These are phyloP conservation scores for Tapera naevia DNA, from an alignment of 2,797 vertebrate genomes.

Conservation along the genomic window DNA sequence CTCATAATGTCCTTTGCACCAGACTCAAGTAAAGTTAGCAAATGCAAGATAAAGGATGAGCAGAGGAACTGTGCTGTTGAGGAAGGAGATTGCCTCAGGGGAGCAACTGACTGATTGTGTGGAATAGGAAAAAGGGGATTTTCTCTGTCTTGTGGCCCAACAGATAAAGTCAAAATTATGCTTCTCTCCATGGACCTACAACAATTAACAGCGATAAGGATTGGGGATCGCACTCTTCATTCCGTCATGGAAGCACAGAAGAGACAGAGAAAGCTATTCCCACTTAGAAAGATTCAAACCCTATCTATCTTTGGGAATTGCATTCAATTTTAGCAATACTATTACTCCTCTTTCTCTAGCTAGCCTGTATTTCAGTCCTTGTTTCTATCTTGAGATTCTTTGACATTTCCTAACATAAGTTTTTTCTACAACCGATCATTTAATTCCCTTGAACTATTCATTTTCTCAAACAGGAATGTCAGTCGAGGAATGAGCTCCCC, in stretches of 20 bases:
- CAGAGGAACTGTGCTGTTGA: not conserved
- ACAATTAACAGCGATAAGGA: slow-evolving; percentile 36
- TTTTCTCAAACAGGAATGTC: not conserved
- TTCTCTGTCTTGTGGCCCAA: slow-evolving; percentile 4
- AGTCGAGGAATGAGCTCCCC: not conserved
- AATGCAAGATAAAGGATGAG: not conserved
- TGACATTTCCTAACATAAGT: not conserved
- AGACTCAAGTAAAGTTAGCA: not conserved
- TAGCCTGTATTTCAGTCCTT: not conserved
- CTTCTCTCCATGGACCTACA: slow-evolving; percentile 1
- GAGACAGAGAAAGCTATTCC: not conserved
- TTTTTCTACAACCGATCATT: not conserved
- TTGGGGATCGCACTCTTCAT: slow-evolving; percentile 1
- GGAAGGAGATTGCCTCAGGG: not conserved
- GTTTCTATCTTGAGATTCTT: not conserved
- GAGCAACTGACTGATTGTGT: slow-evolving; percentile 3
- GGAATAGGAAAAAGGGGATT: slow-evolving; percentile 12
- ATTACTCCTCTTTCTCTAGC: not conserved
- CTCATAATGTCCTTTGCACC: not conserved
- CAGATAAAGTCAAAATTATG: slow-evolving; percentile 16
- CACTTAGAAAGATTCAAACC: not conserved
- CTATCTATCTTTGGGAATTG: not conserved
- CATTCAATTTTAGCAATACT: not conserved
- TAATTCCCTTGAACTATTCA: not conserved
- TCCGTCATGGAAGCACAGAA: not conserved